A percentile compares a stretch with the other conserved stretches of the same genome.
These are phyloP conservation scores for Spilosoma lubricipeda DNA, from an alignment of 2,888 invertebrate species.

Conservation along the genomic window DNA sequence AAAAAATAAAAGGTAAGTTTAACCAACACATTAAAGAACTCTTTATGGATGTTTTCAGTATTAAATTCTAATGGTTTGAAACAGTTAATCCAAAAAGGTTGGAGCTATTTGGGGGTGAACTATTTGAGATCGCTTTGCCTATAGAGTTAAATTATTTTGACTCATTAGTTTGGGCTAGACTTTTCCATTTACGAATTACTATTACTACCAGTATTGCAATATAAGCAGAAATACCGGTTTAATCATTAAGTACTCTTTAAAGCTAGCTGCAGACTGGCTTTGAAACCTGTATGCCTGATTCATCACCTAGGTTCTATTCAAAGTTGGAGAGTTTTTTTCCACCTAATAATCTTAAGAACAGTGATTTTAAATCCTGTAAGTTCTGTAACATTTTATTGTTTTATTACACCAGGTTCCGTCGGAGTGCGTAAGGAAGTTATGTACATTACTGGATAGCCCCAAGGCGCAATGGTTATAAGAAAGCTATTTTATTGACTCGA, in stretches of 20 bases:
- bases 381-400: constrained; percentile 74
- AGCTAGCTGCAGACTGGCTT: constrained; percentile 47
- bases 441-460: constrained; percentile 63
- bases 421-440: constrained; percentile 66
- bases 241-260: constrained; percentile 49
- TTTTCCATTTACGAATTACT: constrained; percentile 18
- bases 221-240: constrained; percentile 47
- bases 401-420: constrained; percentile 62
- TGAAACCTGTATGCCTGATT: constrained; percentile 47
- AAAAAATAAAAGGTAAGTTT: constrained; percentile 36
- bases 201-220: constrained; percentile 14
- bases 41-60: constrained; percentile 34
- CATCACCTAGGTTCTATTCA: constrained; percentile 49
- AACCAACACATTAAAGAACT: constrained; percentile 36
- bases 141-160: constrained; percentile 19
- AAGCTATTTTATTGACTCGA: constrained; percentile 73
- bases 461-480: constrained; percentile 70
- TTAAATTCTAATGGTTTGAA: constrained; percentile 30
- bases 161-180: constrained; percentile 20
- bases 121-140: constrained; percentile 17
- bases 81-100: constrained; percentile 22
- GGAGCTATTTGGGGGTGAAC: constrained; percentile 14
- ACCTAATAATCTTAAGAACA: constrained; percentile 58
- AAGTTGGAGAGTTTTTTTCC: constrained; percentile 50
- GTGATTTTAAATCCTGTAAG: constrained; percentile 66